Base-by-base conservation (phyloP, 2,797 vertebrate species). In the Odontamblyopus rebecca region DNA sequence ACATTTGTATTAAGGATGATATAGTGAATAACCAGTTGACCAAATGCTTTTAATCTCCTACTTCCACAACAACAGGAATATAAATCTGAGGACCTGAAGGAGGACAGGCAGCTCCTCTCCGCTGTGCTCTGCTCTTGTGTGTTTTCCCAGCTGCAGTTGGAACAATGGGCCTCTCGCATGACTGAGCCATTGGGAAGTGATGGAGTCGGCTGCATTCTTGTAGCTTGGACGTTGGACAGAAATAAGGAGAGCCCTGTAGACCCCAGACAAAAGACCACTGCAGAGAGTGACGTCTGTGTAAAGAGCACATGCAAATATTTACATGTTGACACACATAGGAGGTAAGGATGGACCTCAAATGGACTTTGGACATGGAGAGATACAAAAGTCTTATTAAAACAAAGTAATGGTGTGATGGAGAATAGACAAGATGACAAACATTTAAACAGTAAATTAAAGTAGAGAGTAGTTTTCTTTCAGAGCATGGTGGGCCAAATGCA, bases 101-200 rank as follows among this genome's bases (percentile, higher is more conserved):
- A 50, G 69, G 27, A 7, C 74, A 6, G 59, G 63, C 23, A 53
- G 29, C 35, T 11, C 41, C 16, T 48, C 30, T 18, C 56, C 12
- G 56, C 16, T 48, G 27, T 6, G 19, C 60, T 35, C 70, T 54
- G 32, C 60, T 0, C 19, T 32, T 54, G 60, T 30, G 57, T 30
- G 62, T 26, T 61, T 29, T 69, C 61, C 64, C 76, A 77, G 71
- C 82, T 75, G 72, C 74, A 65, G 65, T 5, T 19, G 12, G 18
- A 73, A 86, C 82, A 79, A 84, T 64, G 76, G 61, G 60, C 56
- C 59, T 27, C 72, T 65, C 23, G 76, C 82, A 76, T 84, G 85
- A 81, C 76, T 82, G 78, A 79, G 69, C 82, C 85, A 64, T 81
- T 62, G 69, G 70, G 65, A 41, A 3, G 18, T 6, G 27, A 56